Evolutionary conservation across 1,140 invertebrate genomes (phyloP), one percentile per base, ranked within the genome.

Genomic region (Drosophila quadrilineata): DNA sequence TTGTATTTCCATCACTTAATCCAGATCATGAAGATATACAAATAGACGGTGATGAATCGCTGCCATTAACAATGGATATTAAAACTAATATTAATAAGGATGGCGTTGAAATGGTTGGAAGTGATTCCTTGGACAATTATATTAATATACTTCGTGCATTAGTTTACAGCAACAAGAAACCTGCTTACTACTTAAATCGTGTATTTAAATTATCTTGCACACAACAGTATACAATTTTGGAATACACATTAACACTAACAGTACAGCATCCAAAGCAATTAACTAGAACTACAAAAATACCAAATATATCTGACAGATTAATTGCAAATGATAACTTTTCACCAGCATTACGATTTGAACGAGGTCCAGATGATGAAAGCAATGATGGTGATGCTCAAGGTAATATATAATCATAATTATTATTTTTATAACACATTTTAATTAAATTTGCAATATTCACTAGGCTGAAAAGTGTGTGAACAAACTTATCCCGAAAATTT

Each of bases 201-300:
- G 96, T 97, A 0, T 98, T 99, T 91, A 97, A 98, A 87, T 91
- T 99, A 2, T 95, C 95, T 24, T 99, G 98, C 90, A 97, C 96
- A 3, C 96, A 98, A 90, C 92, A 97, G 12, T 98, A 98, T 90
- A 95, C 95, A 48, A 98, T 96, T 89, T 98, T 98, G 90, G 96
- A 98, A 91, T 98, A 98, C 89, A 94, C 97, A 21, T 95, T 89
- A 0, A 90, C 88, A 2, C 75, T 96, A 56, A 95, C 94, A 1
- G 95, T 96, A 12, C 93, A 96, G 54, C 95, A 96, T 91, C 95
- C 95, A 6, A 93, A 94, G 80, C 92, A 93, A 53, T 90, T 62
- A 6, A 35, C 69, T 1, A 72, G 71, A 38, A 75, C 87, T 4
- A 84, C 80, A 41, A 69, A 57, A 1, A 12, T 57, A 12, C 14